These are phyloP conservation scores for Prietella phreatophila DNA, from an alignment of 2,113 vertebrate genomes.

Conservation along the genomic window DNA sequence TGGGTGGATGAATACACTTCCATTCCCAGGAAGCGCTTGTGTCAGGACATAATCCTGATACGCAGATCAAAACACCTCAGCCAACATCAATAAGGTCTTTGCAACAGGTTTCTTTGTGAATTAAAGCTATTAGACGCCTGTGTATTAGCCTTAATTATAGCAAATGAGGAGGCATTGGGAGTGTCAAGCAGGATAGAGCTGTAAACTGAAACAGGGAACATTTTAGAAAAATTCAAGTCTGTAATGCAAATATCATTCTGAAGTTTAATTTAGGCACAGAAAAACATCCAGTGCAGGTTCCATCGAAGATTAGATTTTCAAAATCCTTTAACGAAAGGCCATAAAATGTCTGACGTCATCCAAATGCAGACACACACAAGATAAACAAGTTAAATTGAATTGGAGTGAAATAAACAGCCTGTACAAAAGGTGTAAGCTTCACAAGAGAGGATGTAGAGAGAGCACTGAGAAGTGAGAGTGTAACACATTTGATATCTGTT, in stretches of 20 bases:
- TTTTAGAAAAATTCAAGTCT: background rate
- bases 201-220: conserved; percentile 27
- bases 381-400: conserved; percentile 32
- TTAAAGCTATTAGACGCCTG: conserved; percentile 54
- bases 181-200: conserved; percentile 20
- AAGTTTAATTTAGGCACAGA: background rate
- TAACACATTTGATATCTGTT: conserved; percentile 32
- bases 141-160: conserved; percentile 51
- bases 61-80: conserved; percentile 63
- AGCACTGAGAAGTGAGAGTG: background rate
- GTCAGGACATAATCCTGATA: conserved; percentile 70
- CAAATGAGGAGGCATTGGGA: conserved; percentile 46
- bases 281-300: background rate
- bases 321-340: background rate
- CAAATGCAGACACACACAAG: background rate
- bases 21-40: conserved; percentile 68
- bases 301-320: background rate
- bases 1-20: conserved; percentile 78
- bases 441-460: background rate
- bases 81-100: conserved; percentile 45
- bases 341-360: background rate
- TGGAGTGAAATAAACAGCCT: background rate
- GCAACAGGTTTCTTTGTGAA: conserved; percentile 47
- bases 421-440: conserved; percentile 3
- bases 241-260: background rate